Evolutionary conservation across 2,888 invertebrate genomes (phyloP).

Genomic region (Fragum fragum): DNA sequence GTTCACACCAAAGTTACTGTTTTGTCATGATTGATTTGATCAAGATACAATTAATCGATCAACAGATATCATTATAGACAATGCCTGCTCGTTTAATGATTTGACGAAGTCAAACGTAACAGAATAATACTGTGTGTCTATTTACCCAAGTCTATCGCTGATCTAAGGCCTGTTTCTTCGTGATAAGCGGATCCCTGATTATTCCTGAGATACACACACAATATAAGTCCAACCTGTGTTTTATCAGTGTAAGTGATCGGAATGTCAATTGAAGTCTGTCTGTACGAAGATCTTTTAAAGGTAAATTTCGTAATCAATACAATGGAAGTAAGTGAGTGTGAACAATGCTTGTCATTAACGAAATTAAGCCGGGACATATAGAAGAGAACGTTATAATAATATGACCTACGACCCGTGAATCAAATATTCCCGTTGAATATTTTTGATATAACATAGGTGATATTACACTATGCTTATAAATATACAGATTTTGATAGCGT

Average conservation of each 20-base stretch:
- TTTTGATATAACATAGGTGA: too few relatives aligned
- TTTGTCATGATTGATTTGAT: not conserved
- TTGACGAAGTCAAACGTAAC: not conserved
- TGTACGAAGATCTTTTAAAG: conserved; percentile 18
- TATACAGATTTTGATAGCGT: too few relatives aligned
- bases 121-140: not conserved
- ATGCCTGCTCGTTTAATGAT: not conserved
- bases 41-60: conserved; percentile 3
- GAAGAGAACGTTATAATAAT: too few relatives aligned
- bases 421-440: too few relatives aligned
- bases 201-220: not conserved
- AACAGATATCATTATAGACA: not conserved
- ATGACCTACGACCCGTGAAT: too few relatives aligned
- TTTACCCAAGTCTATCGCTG: conserved; percentile 4
- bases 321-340: conserved; percentile 31
- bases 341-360: conserved; percentile 11
- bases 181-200: conserved; percentile 5
- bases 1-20: not conserved
- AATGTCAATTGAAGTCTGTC: conserved; percentile 13
- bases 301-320: conserved; percentile 18
- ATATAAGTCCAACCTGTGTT: conserved; percentile 5
- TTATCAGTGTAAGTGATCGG: conserved; percentile 7
- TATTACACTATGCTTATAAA: too few relatives aligned
- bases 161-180: conserved; percentile 15
- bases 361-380: not conserved